phyloP scores from a whole-genome alignment of 2,797 vertebrate genomes.

The Manis pentadactyla region DNA sequence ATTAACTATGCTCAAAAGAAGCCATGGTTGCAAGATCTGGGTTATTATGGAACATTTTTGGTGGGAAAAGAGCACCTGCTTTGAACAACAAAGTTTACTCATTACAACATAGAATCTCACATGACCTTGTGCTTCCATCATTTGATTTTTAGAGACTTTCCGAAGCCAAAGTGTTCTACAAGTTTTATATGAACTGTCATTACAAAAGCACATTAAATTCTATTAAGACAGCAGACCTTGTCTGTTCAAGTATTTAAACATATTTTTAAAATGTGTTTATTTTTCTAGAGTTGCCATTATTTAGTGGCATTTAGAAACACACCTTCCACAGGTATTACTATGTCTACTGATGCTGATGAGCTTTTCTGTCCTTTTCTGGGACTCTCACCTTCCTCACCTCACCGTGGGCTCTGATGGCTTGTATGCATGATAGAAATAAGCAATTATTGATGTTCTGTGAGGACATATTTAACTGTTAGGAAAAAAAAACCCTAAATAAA shows the following conservation, averaged over 20 bases:
- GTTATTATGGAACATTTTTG: neutral
- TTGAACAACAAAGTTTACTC: neutral
- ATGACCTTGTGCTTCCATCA: neutral
- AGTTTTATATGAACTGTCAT: neutral
- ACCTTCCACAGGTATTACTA: neutral
- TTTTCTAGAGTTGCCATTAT: neutral
- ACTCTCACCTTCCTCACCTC: neutral
- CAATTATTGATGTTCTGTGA: neutral
- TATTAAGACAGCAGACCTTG: neutral
- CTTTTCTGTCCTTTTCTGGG: no score
- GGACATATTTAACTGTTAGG: neutral
- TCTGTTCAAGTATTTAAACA: neutral
- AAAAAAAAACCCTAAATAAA: neutral
- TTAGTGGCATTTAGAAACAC: neutral
- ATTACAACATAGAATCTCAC: neutral
- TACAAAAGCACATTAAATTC: neutral
- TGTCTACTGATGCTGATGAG: neutral
- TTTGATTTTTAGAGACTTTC: neutral
- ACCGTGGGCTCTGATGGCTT: neutral
- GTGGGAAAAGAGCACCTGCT: neutral
- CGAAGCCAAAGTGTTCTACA: neutral
- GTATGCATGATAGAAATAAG: neutral
- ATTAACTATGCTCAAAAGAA: neutral
- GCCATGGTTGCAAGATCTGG: neutral
- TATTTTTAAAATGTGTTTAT: neutral